phyloP scores from a whole-genome alignment of 1,140 invertebrate species.

The Magallana angulata region DNA sequence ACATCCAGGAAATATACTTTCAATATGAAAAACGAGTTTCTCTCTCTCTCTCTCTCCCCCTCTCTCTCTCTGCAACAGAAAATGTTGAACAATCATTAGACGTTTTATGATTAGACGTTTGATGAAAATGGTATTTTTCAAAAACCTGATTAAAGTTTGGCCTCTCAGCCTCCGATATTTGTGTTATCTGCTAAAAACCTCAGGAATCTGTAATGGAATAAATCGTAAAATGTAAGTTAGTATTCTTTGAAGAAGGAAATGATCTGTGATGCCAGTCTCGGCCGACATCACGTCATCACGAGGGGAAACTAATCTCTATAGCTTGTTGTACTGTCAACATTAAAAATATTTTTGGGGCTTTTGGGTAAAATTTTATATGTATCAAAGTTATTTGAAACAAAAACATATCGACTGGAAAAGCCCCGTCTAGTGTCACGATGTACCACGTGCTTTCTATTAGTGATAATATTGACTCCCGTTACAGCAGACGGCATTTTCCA shows the following conservation, averaged over 20 bases:
- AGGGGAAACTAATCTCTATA: background rate
- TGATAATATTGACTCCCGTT: constrained; percentile 28
- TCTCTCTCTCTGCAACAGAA: too few relatives aligned
- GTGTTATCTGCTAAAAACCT: background rate
- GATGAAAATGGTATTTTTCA: too few relatives aligned
- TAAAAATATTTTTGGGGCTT: constrained; percentile 14
- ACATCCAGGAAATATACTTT: background rate
- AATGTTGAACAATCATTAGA: too few relatives aligned
- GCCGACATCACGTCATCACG: background rate
- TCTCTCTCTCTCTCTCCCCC: too few relatives aligned
- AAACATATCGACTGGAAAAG: constrained; percentile 11
- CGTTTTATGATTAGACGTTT: too few relatives aligned
- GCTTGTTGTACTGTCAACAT: background rate
- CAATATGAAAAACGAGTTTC: background rate
- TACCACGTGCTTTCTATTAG: constrained; percentile 8
- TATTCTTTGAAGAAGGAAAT: background rate
- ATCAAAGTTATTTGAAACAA: background rate
- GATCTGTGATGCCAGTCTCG: background rate
- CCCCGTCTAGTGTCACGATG: background rate
- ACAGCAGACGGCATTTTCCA: constrained; percentile 16
- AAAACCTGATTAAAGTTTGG: background rate
- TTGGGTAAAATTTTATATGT: too few relatives aligned
- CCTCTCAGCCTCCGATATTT: constrained; percentile 7
- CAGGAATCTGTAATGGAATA: background rate
- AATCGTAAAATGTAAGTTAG: background rate